These are phyloP conservation scores for Xestia xanthographa DNA, from an alignment of 2,888 invertebrate species.

Conservation along the genomic window DNA sequence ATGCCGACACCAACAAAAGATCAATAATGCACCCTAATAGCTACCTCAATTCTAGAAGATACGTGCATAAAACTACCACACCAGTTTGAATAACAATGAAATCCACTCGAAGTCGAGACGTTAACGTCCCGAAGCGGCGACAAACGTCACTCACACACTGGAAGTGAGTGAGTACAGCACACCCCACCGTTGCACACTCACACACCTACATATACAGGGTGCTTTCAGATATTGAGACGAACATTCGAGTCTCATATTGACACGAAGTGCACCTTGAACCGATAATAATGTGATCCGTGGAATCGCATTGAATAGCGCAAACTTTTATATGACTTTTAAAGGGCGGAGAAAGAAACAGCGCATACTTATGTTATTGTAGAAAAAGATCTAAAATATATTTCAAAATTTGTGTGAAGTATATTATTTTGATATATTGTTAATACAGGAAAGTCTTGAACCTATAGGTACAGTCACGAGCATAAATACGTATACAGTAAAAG, in stretches of 20 bases:
- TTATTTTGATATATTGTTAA: background rate
- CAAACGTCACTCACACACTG: constrained; percentile 63
- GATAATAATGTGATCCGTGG: constrained; percentile 70
- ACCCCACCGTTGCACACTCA: constrained; percentile 55
- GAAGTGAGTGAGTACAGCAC: constrained; percentile 35
- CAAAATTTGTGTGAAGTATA: background rate
- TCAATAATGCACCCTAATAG: constrained; percentile 1
- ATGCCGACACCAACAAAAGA: background rate
- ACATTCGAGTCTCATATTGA: constrained; percentile 70
- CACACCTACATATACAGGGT: constrained; percentile 49
- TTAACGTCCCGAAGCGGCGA: constrained; percentile 53
- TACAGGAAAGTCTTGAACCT: background rate
- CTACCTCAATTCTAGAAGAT: constrained; percentile 11
- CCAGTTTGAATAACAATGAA: constrained; percentile 74
- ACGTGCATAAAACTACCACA: constrained; percentile 28
- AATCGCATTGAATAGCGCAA: constrained; percentile 65
- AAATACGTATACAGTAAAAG: background rate
- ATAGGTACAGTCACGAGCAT: background rate
- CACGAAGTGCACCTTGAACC: constrained; percentile 67
- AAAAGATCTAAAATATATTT: background rate
- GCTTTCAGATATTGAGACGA: constrained; percentile 75
- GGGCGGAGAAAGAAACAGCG: constrained; percentile 21
- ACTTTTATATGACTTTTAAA: constrained; percentile 58
- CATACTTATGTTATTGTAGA: constrained; percentile 14
- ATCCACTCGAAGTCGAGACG: constrained; percentile 70